Conservation (phyloP, 2,113 vertebrate genomes). For the Irena cyanogastra region DNA sequence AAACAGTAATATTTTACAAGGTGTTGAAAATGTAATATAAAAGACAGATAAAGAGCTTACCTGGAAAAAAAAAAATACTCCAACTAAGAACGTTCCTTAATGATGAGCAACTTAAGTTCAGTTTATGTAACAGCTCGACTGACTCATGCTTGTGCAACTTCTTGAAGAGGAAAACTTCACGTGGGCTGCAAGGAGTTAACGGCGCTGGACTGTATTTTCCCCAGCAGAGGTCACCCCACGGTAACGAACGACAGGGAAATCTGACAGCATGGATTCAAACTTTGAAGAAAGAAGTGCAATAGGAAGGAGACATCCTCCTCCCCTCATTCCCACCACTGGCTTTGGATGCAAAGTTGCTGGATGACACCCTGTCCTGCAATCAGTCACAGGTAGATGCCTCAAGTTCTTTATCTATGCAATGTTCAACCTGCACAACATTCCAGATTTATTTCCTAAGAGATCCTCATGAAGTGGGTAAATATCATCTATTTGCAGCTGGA, state of each 20-base stretch:
- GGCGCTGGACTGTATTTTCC: not conserved
- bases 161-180: not conserved
- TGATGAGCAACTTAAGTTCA: not conserved
- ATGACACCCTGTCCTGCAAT: not conserved
- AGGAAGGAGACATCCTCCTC: not conserved
- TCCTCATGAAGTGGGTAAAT: not conserved
- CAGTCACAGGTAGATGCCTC: not conserved
- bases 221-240: constrained; percentile 58
- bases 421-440: not conserved
- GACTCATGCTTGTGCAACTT: not conserved
- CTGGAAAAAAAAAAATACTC: not conserved
- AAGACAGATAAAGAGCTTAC: not conserved
- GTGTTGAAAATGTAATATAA: not conserved
- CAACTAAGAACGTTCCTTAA: not conserved
- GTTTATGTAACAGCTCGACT: not conserved
- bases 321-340: not conserved
- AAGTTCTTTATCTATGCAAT: not conserved
- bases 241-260: not conserved
- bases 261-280: not conserved
- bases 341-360: not conserved
- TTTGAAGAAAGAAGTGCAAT: not conserved
- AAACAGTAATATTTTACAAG: not conserved
- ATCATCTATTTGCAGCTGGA: not conserved
- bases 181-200: not conserved
- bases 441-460: not conserved